Evolutionary conservation across 2,113 vertebrate species (phyloP), one percentile per base, ranked within the genome.

Genomic region (Elaphurus davidianus): DNA sequence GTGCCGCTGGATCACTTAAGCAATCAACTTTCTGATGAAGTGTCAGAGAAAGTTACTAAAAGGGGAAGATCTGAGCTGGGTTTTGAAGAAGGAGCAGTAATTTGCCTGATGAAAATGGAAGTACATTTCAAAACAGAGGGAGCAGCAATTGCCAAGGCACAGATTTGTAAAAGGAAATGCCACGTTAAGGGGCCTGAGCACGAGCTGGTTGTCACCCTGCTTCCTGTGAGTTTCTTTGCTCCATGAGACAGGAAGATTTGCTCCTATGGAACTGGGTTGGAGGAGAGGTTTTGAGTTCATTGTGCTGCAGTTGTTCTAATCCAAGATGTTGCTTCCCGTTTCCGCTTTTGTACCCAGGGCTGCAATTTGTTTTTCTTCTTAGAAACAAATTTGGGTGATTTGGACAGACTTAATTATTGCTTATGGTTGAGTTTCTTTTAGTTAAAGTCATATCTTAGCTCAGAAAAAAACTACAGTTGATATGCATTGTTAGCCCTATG

Each of bases 101-200:
- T 95, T 96, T 95, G 45, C 54, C 54, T 96, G 83, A 79, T 94
- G 30, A 93, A 97, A 97, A 83, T 97, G 81, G 30, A 96, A 94
- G 59, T 90, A 40, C 27, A 55, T 92, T 93, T 71, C 27, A 94
- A 79, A 94, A 87, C 11, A 64, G 86, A 85, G 54, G 86, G 82
- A 91, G 81, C n/a, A 94, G 54, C 64, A 78, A 74, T 97, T 97
- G 64, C 76, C 76, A 94, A 78, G 55, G 62, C 50, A 25, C 82
- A 91, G 67, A 57, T 88, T 94, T 97, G 36, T 96, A 57, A 86
- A 91, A 92, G 67, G 85, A 97, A 92, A 50, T 2, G 9, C 36
- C 28, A 12, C 13, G 62, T 89, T 36, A 86, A 76, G 59, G 90
- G 36, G 81, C 89, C 71, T 91, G 76, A 95, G 50, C 71, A 57